Conservation (phyloP, 2,113 vertebrate species). For the Egretta garzetta region DNA sequence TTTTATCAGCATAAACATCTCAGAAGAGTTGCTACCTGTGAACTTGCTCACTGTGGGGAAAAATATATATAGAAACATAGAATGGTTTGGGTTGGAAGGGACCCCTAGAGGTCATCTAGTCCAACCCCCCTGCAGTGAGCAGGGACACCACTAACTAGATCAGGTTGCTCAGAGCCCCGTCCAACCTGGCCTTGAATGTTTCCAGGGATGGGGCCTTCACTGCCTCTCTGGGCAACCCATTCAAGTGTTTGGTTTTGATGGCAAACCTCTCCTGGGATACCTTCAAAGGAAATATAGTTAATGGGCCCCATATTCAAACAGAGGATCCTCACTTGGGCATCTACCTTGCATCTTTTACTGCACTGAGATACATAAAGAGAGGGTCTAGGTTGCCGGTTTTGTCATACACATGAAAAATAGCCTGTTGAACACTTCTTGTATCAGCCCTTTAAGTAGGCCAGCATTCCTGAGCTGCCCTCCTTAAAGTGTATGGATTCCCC, state of each 20-base stretch:
- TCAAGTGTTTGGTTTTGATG: conserved; percentile 3
- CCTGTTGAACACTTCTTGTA: background rate
- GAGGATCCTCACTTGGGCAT: background rate
- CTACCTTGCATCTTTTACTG: background rate
- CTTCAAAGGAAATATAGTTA: conserved; percentile 26
- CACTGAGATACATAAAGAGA: background rate
- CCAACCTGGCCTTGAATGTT: too few relatives aligned
- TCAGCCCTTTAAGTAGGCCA: background rate
- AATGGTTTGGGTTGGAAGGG: too few relatives aligned
- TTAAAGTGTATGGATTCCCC: conserved; percentile 1
- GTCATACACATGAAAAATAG: background rate
- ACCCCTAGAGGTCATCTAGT: too few relatives aligned
- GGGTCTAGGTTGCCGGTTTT: background rate
- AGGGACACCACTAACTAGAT: too few relatives aligned
- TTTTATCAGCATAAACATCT: background rate
- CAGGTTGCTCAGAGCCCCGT: too few relatives aligned
- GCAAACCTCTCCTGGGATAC: conserved; percentile 13
- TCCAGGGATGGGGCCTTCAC: too few relatives aligned
- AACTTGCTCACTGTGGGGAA: background rate
- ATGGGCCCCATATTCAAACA: background rate
- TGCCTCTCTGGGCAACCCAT: too few relatives aligned
- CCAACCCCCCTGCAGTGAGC: too few relatives aligned
- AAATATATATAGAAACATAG: background rate
- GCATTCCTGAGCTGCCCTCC: background rate
- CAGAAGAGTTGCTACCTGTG: background rate